Conservation (phyloP, 2,113 vertebrate genomes). For the Corythoichthys intestinalis region DNA sequence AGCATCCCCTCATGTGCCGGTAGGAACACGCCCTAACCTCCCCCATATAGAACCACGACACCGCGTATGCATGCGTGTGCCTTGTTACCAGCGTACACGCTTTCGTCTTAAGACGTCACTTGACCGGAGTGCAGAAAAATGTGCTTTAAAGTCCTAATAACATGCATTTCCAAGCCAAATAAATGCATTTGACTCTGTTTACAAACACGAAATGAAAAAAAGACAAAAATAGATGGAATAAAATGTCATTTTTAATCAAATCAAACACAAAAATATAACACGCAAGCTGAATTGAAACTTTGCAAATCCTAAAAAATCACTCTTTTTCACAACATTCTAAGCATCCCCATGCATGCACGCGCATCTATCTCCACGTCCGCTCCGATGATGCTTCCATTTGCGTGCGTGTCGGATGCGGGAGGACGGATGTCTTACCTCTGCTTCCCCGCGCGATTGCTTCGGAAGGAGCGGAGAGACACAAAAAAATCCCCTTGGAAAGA, state of each 20-base stretch:
- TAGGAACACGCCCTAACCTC: constrained; percentile 72
- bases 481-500: constrained; percentile 40
- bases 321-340: too few relatives aligned
- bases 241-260: too few relatives aligned
- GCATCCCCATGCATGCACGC: too few relatives aligned
- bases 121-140: not conserved
- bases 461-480: constrained; percentile 40
- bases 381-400: not conserved
- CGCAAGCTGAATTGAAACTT: too few relatives aligned
- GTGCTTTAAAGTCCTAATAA: constrained; percentile 1
- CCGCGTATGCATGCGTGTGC: constrained; percentile 18
- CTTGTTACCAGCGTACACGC: constrained; percentile 8
- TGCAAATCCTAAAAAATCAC: too few relatives aligned
- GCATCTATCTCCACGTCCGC: too few relatives aligned
- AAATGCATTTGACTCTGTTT: too few relatives aligned
- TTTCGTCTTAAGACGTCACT: not conserved
- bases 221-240: too few relatives aligned
- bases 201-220: too few relatives aligned
- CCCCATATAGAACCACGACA: constrained; percentile 45
- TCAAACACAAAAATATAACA: too few relatives aligned
- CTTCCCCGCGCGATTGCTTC: constrained; percentile 42
- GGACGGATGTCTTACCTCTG: constrained; percentile 56
- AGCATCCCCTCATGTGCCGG: constrained; percentile 46
- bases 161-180: too few relatives aligned
- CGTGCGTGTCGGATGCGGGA: constrained; percentile 1